phyloP scores from a whole-genome alignment of 2,113 vertebrate genomes.

The Embiotoca jacksoni region DNA sequence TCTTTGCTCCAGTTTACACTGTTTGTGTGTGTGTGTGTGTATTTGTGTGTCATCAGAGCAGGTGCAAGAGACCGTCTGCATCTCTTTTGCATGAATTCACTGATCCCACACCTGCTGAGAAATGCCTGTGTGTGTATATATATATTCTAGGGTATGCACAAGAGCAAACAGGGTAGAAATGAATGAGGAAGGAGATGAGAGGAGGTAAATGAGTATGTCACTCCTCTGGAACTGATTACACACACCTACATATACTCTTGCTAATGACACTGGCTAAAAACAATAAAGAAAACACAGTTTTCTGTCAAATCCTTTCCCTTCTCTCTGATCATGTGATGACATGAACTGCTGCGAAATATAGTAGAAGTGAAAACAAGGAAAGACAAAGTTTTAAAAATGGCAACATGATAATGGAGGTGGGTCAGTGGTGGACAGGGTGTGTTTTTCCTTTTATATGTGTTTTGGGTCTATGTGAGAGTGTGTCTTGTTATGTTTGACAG shows the following conservation, averaged over 20 bases:
- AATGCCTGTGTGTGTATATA: conserved; percentile 32
- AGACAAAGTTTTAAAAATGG: conserved; percentile 5
- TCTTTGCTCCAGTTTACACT: conserved; percentile 22
- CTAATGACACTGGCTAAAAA: neutral
- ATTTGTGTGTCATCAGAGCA: conserved; percentile 37
- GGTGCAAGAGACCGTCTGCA: conserved; percentile 55
- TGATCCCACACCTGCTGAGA: conserved; percentile 70
- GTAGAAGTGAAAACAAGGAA: neutral
- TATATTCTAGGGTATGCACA: conserved; percentile 15
- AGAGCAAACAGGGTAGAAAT: conserved; percentile 29
- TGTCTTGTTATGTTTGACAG: conserved; percentile 41
- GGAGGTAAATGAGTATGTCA: conserved; percentile 49
- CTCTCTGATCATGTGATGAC: conserved; percentile 5
- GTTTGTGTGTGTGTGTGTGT: conserved; percentile 15
- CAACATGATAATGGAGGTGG: conserved; percentile 2
- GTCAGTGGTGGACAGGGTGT: conserved; percentile 29
- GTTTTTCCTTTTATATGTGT: neutral
- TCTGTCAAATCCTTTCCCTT: neutral
- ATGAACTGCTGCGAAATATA: conserved; percentile 40
- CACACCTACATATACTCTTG: neutral
- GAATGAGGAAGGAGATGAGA: conserved; percentile 38
- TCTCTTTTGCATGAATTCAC: conserved; percentile 69
- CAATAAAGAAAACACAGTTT: neutral
- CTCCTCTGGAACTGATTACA: conserved; percentile 78
- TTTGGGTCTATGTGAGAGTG: conserved; percentile 12